Conservation (phyloP, 2,113 vertebrate species). For the Myiopsitta monachus region DNA sequence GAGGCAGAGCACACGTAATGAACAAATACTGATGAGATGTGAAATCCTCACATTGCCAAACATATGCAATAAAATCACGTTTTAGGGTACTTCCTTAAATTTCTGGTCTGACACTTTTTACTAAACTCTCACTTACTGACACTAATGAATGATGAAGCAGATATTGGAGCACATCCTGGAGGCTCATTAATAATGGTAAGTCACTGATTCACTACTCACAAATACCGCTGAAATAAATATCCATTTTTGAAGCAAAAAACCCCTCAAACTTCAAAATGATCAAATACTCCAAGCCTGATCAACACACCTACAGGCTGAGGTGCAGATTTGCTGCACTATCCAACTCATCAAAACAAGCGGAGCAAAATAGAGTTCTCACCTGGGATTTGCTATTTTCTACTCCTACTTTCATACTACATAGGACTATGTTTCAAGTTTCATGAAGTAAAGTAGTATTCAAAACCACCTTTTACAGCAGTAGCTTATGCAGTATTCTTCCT, state of each 20-base stretch:
- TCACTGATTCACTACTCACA: background rate
- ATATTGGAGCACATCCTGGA: background rate
- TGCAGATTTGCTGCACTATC: background rate
- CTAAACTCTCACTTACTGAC: background rate
- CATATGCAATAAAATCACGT: background rate
- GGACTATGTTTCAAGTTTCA: background rate
- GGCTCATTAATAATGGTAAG: background rate
- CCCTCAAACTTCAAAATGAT: background rate
- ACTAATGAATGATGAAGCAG: background rate
- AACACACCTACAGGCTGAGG: background rate
- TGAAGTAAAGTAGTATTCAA: background rate
- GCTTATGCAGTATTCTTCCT: background rate
- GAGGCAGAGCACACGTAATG: background rate
- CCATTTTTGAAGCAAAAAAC: background rate
- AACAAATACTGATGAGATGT: conserved; percentile 31
- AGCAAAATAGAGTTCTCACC: background rate
- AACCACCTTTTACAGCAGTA: background rate
- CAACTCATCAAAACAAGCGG: background rate
- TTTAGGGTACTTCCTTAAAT: background rate
- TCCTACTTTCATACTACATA: background rate
- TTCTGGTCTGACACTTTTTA: background rate
- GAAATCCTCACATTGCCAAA: background rate
- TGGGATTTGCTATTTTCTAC: background rate
- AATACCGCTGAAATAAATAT: background rate
- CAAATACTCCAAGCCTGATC: background rate